Base-by-base conservation (phyloP, 1,140 invertebrate species). In the Drosophila ironensis region DNA sequence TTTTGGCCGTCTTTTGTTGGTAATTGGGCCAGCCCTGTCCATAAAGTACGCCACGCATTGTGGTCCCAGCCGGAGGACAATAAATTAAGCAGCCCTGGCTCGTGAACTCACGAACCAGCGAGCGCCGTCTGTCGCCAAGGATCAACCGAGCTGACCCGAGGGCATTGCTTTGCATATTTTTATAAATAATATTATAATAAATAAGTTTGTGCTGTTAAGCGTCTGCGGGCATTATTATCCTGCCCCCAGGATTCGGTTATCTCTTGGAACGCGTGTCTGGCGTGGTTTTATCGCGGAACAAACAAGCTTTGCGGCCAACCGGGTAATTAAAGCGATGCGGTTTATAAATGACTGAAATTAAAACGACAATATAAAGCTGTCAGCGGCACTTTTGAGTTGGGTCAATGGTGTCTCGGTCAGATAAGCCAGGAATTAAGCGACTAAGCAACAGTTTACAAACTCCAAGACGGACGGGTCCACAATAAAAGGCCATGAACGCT, bases 151-250 rank as follows among this genome's bases (percentile, higher is more conserved):
- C 64, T 50, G 50, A 57, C 66, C 52, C 64, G 20, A 44, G 33
- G 33, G 38, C 38, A 27, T 48, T 73, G 33, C 37, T 61, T 37
- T 74, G 75, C 69, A 80, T 78, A 78, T 75, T 76, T 80, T 72
- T 66, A 63, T 66, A 77, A 84, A 82, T 82, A 84, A 84, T 82
- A 70, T 73, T 82, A 84, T 77, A 82, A 84, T 82, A 82, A 82
- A 82, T 82, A 82, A 82, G 77, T 75, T 80, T 71, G 67, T 60
- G 76, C 76, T 57, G 66, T 80, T 81, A 80, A 80, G 67, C 57
- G 76, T 84, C 77, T 80, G 74, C 45, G 48, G 42, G 72, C 77
- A 77, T 66, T 81, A 74, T 66, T 68, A 46, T 35, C 47, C 37
- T 38, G 53, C 33, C 17, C 35, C 68, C 25, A 33, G 38, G 27